phyloP scores from a whole-genome alignment of 2,888 invertebrate species.

The Leptogaster cylindrica region DNA sequence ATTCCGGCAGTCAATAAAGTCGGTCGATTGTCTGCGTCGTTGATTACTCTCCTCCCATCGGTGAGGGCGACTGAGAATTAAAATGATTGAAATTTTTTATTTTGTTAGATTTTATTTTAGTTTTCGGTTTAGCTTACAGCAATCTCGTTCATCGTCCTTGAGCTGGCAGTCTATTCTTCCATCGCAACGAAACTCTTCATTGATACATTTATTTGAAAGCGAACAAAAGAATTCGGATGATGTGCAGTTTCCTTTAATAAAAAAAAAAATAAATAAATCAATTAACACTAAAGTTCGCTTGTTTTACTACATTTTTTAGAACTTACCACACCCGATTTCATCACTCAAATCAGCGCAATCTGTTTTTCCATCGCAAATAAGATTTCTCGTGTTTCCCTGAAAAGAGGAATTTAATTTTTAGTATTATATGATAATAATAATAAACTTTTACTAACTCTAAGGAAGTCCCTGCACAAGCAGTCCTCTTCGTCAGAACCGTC shows the following conservation, averaged over 20 bases:
- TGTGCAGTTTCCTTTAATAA: constrained; percentile 66
- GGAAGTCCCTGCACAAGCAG: constrained; percentile 76
- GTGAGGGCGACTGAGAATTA: constrained; percentile 70
- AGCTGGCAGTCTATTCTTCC: constrained; percentile 69
- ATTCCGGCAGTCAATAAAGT: constrained; percentile 68
- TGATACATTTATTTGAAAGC: constrained; percentile 70
- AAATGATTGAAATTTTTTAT: neutral
- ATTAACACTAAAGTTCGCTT: too few species aligned
- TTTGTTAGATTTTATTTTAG: neutral
- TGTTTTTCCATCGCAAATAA: constrained; percentile 76
- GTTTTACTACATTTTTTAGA: too few species aligned
- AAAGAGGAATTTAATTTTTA: neutral
- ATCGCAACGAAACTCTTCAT: constrained; percentile 69
- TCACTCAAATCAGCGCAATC: constrained; percentile 80
- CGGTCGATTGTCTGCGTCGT: constrained; percentile 70
- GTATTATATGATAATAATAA: neutral
- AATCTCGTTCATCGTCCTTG: constrained; percentile 80
- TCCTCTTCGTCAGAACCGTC: constrained; percentile 80
- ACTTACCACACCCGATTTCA: constrained; percentile 75
- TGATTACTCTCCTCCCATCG: constrained; percentile 67
- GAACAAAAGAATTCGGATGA: constrained; percentile 69
- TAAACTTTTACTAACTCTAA: constrained; percentile 57
- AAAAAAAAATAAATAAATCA: neutral
- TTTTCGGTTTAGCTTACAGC: constrained; percentile 67
- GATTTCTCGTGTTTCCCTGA: constrained; percentile 60